Evolutionary conservation across 2,888 invertebrate genomes (phyloP).

Genomic region (Synanthedon tipuliformis): DNA sequence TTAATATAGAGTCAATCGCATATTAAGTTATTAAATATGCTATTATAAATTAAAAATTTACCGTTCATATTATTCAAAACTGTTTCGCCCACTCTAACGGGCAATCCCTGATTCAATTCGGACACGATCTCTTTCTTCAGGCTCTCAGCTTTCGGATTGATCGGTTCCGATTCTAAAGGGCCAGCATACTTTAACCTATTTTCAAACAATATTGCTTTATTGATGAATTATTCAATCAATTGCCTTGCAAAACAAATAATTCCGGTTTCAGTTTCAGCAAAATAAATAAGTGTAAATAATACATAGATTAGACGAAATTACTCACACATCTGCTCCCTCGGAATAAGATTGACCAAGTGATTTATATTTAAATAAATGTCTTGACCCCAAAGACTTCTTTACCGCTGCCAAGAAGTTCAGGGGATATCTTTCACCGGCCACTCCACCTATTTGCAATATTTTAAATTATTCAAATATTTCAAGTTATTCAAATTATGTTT

Average conservation of each 20-base stretch:
- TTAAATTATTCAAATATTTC: background rate
- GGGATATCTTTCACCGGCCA: constrained; percentile 36
- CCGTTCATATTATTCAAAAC: constrained; percentile 22
- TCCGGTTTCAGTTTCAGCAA: background rate
- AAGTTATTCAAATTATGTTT: background rate
- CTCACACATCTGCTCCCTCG: constrained; percentile 39
- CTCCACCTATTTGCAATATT: constrained; percentile 28
- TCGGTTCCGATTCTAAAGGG: constrained; percentile 21
- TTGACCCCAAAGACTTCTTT: constrained; percentile 29
- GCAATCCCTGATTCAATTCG: constrained; percentile 31
- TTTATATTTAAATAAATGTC: constrained; percentile 34
- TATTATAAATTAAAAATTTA: too few relatives aligned
- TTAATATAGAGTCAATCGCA: too few relatives aligned
- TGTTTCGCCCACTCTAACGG: constrained; percentile 23
- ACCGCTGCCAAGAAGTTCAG: constrained; percentile 30
- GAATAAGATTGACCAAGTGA: constrained; percentile 31
- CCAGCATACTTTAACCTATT: constrained; percentile 30
- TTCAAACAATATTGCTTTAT: background rate
- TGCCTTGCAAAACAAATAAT: too few relatives aligned
- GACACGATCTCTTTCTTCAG: constrained; percentile 24
- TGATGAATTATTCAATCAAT: too few relatives aligned
- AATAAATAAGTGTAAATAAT: too few relatives aligned
- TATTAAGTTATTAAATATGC: too few relatives aligned
- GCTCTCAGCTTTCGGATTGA: constrained; percentile 17
- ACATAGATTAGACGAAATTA: background rate